Percentiles rank a stretch among this genome's conserved stretches.
Evolutionary conservation across 2,888 invertebrate genomes (phyloP).

Genomic region (Alentia gelatinosa): DNA sequence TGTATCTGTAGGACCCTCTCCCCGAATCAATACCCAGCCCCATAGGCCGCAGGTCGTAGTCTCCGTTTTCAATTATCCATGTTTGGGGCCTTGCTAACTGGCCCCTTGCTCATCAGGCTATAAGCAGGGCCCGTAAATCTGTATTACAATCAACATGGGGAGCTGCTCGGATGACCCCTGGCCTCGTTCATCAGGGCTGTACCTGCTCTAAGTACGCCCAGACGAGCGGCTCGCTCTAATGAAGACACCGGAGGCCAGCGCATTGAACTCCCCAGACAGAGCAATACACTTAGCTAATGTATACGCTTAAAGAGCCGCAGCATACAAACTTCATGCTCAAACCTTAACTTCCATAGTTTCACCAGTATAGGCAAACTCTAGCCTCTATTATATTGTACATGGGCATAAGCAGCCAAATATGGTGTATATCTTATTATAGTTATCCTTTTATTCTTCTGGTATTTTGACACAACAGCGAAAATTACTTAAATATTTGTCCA

Average conservation of each 20-base stretch:
- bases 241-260: background rate
- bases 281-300: background rate
- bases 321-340: no score
- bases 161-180: background rate
- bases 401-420: no score
- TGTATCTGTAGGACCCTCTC: no score
- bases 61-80: background rate
- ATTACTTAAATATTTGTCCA: no score
- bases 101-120: conserved; percentile 6
- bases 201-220: background rate
- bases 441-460: no score
- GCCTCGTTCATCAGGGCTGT: background rate
- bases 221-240: background rate
- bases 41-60: background rate
- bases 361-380: no score
- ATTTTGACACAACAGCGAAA: no score
- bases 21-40: no score
- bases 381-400: no score
- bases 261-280: background rate
- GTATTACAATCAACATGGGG: background rate
- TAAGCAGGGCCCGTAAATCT: conserved; percentile 6
- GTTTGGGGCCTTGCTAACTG: background rate
- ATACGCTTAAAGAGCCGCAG: no score
- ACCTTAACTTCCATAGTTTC: no score
- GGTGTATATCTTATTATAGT: no score